phyloP scores from a whole-genome alignment of 1,140 invertebrate species.

The Hestina assimilis region DNA sequence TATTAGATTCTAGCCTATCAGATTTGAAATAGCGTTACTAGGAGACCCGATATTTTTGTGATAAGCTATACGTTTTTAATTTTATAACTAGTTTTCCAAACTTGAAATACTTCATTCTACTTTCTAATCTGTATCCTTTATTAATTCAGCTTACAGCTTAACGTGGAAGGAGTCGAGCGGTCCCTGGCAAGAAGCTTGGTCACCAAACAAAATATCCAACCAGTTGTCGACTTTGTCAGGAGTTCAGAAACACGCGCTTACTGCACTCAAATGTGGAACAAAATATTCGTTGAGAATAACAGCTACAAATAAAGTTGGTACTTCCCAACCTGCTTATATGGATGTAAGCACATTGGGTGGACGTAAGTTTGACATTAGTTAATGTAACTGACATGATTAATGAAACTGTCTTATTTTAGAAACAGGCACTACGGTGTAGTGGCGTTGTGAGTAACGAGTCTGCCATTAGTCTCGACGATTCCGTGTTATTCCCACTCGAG shows the following conservation, averaged over 20 bases:
- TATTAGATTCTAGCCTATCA: too few relatives aligned
- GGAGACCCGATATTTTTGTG: too few relatives aligned
- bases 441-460: too few relatives aligned
- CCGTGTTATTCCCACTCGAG: too few relatives aligned
- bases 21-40: too few relatives aligned
- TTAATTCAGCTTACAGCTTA: constrained; percentile 55
- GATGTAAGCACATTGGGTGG: constrained; percentile 69
- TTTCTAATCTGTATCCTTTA: neutral
- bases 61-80: too few relatives aligned
- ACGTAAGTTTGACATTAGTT: constrained; percentile 42
- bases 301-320: constrained; percentile 86
- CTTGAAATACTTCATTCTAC: too few relatives aligned
- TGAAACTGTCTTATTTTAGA: too few relatives aligned
- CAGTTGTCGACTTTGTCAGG: constrained; percentile 53
- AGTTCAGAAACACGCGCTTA: constrained; percentile 82
- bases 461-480: too few relatives aligned
- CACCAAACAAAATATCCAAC: constrained; percentile 44
- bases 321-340: constrained; percentile 67
- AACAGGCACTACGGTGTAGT: too few relatives aligned
- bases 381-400: too few relatives aligned
- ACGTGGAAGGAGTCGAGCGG: constrained; percentile 69
- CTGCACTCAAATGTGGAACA: constrained; percentile 87
- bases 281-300: constrained; percentile 87
- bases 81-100: too few relatives aligned
- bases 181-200: constrained; percentile 70